Percentiles rank a stretch among this genome's conserved stretches.
phyloP scores from a whole-genome alignment of 2,888 invertebrate genomes.

The Argyresthia albistria region DNA sequence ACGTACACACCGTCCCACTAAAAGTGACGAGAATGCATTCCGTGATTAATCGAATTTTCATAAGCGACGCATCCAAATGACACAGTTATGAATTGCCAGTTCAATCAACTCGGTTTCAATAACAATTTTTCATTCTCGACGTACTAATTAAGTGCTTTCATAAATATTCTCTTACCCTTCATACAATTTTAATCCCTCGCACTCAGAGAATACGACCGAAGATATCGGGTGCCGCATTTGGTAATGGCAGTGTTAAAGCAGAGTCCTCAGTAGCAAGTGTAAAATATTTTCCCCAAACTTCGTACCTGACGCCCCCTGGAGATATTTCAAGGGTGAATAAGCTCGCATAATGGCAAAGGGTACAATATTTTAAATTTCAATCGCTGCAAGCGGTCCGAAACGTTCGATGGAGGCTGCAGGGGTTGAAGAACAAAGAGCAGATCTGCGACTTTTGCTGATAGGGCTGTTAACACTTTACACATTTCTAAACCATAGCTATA shows the following conservation, averaged over 20 bases:
- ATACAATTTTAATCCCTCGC: slow-evolving; percentile 9
- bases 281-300: slow-evolving; percentile 72
- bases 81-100: slow-evolving; percentile 67
- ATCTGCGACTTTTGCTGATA: slow-evolving; percentile 54
- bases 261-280: slow-evolving; percentile 71
- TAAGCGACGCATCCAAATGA: slow-evolving; percentile 63
- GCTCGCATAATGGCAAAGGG: slow-evolving; percentile 73
- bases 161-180: slow-evolving; percentile 40
- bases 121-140: slow-evolving; percentile 71
- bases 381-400: slow-evolving; percentile 67
- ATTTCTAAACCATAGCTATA: too few species aligned
- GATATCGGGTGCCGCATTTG: neutral
- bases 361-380: slow-evolving; percentile 74
- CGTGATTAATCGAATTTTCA: slow-evolving; percentile 62
- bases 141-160: slow-evolving; percentile 70
- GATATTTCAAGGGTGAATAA: slow-evolving; percentile 75
- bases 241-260: slow-evolving; percentile 53
- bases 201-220: neutral
- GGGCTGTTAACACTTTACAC: slow-evolving; percentile 51
- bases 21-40: slow-evolving; percentile 31
- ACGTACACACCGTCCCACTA: slow-evolving; percentile 35
- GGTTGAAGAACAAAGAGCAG: slow-evolving; percentile 62
- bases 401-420: slow-evolving; percentile 23
- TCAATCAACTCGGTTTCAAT: slow-evolving; percentile 68
- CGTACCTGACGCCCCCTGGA: slow-evolving; percentile 69